Base-by-base conservation (phyloP, 2,797 vertebrate genomes). In the Parauchenoglanis ngamensis region DNA sequence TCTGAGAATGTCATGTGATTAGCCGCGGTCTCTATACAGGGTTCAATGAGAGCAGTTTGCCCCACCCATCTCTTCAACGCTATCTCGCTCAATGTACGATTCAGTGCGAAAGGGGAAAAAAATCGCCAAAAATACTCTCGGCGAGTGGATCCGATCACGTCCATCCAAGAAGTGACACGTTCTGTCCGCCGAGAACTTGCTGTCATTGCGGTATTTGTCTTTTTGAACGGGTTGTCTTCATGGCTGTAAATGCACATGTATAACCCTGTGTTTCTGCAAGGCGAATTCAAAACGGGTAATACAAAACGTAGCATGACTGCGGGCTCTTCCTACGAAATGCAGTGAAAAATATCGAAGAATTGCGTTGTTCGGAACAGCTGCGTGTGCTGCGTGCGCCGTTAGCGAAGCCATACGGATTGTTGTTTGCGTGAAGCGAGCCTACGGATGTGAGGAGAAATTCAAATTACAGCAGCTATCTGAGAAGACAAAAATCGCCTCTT, bases 31-130 rank as follows among this genome's bases (percentile, higher is more conserved):
- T 93, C 94, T 96, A 97, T 96, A 96, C 96, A 94, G 95, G 93
- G 96, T 97, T 96, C 97, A 96, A 95, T 94, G 95, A 94, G 96
- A 94, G 95, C 94, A 90, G 94, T 94, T 97, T 94, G 97, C 97
- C 97, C 97, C 97, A 97, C 97, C 97, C 96, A 94, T 94, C 95
- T 95, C 94, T 90, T 92, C 94, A 94, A 90, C 92, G 93, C 94
- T 94, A 92, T 78, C 52, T 57, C 23, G 76, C 76, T 78, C 76
- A 94, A 94, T 93, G 94, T 95, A 90, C 94, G 92, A 94, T 92
- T 90, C 93, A 94, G 92, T 89, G 92, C 94, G 94, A 94, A 94
- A 95, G 93, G 93, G 92, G 93, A 93, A 92, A 94, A 92, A 93
- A 92, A 94, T 92, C 92, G 91, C 89, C 91, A 92, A 91, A 91